phyloP scores from a whole-genome alignment of 2,888 invertebrate species.

The Oscheius sp. region DNA sequence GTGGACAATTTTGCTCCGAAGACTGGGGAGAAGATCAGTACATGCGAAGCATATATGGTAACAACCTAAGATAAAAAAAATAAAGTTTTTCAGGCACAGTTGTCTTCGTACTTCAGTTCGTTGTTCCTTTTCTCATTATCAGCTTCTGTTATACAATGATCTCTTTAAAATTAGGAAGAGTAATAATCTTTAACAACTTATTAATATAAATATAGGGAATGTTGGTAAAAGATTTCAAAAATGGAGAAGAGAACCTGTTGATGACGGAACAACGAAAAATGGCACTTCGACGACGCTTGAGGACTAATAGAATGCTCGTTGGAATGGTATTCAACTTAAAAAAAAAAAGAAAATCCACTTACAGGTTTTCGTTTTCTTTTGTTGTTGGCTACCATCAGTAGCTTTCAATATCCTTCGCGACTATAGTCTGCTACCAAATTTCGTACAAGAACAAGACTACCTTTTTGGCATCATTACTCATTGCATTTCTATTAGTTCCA shows the following conservation, averaged over 20 bases:
- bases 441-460: slow-evolving; percentile 61
- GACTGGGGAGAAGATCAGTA: slow-evolving; percentile 59
- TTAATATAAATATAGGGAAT: slow-evolving; percentile 45
- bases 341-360: no score
- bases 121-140: slow-evolving; percentile 65
- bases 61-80: neutral
- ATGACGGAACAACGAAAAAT: slow-evolving; percentile 62
- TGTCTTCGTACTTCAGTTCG: slow-evolving; percentile 66
- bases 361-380: slow-evolving; percentile 89
- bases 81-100: slow-evolving; percentile 55
- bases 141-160: slow-evolving; percentile 67
- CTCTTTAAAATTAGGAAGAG: slow-evolving; percentile 58
- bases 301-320: slow-evolving; percentile 96
- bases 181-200: neutral
- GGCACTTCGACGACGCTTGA: slow-evolving; percentile 80
- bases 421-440: slow-evolving; percentile 59
- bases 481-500: slow-evolving; percentile 67
- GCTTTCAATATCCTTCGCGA: slow-evolving; percentile 68
- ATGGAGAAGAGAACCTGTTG: slow-evolving; percentile 33
- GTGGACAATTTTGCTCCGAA: slow-evolving; percentile 64
- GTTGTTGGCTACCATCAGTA: slow-evolving; percentile 80
- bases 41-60: slow-evolving; percentile 55
- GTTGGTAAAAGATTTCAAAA: slow-evolving; percentile 50
- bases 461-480: slow-evolving; percentile 67
- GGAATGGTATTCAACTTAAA: no score